A percentile compares a stretch with the other conserved stretches of the same genome.
Evolutionary conservation across 2,797 vertebrate species (phyloP).

Genomic region (Florisuga fusca): DNA sequence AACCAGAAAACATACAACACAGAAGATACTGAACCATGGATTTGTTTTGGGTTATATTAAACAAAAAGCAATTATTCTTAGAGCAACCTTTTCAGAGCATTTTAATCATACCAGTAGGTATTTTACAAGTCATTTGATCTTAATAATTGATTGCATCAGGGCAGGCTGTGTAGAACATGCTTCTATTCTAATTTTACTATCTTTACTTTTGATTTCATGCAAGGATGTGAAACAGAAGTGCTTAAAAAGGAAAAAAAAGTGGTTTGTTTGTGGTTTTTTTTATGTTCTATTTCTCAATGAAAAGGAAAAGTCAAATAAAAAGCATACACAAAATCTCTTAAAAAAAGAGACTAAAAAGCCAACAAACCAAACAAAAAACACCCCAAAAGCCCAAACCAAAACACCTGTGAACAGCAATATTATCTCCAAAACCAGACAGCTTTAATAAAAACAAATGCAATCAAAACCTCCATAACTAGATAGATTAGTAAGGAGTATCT

Average conservation of each 20-base stretch:
- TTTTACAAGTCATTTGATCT: conserved; percentile 66
- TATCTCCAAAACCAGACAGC: not conserved
- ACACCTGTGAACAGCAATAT: not conserved
- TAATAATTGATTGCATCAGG: conserved; percentile 68
- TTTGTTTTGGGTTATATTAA: conserved; percentile 69
- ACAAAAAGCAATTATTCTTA: conserved; percentile 74
- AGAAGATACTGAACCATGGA: conserved; percentile 52
- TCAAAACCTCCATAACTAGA: not conserved
- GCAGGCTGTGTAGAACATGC: conserved; percentile 7
- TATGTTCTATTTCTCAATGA: not conserved
- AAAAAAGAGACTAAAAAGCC: not conserved
- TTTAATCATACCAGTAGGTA: conserved; percentile 50
- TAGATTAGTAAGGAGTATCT: not conserved
- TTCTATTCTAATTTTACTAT: conserved; percentile 29
- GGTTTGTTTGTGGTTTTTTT: not conserved
- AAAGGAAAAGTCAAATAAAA: not conserved
- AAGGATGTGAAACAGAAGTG: not conserved
- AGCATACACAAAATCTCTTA: not conserved
- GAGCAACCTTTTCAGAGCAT: conserved; percentile 61
- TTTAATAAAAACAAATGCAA: not conserved
- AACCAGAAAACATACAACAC: conserved; percentile 77
- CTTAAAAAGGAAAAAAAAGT: not conserved
- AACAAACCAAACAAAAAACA: not conserved
- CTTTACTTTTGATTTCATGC: conserved; percentile 33
- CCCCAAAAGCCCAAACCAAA: not conserved